Base-by-base conservation (phyloP, 2,888 invertebrate species). In the Calliphora vomitoria region DNA sequence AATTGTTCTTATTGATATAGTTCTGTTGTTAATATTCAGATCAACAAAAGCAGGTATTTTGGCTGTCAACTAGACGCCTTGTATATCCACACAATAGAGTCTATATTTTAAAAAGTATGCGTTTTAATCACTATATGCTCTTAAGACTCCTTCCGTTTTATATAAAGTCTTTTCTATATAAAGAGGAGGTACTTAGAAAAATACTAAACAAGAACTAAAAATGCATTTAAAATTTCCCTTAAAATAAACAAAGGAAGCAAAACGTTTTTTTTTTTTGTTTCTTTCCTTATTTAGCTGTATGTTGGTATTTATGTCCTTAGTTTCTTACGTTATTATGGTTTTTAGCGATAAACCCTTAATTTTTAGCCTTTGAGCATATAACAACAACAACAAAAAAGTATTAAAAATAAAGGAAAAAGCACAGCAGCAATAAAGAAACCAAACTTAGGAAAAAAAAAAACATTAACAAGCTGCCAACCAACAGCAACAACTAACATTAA, bases 321-420 rank as follows among this genome's bases (percentile, higher is more conserved):
- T 44, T 11, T 68, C 44, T 18, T 35, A 38, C 38, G 4, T 66
- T 66, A 64, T 53, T 66, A 55, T 20, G 41, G 47, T 60, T 69
- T 60, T 69, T 50, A 62, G 53, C 62, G 53, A 80, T 75, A 80
- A 75, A 85, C 75, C 60, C 80, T 66, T 80, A 75, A 85, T 80
- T 85, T 80, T 35, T 60, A 68, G 25, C 60, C 18, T 85, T 75
- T 62, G 35, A 80, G 44, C 44, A n/a, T 20, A 47, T 35, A 68
- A 62, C 8, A 74, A 74, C 18, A 72, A 47, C 71, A 62, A 41
- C 66, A 72, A 58, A 72, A 44, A 38, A 53, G 4, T 38, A 41
- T 10, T 41, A 18, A 64, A 44, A 5, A 41, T 10, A 64, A 64
- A 64, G n/a, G 62, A 64, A 35, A 53, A 58, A 41, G 31, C 64